Evolutionary conservation across 1,140 invertebrate species (phyloP), one percentile per base, ranked within the genome.

Genomic region (Drosophila carrolli): DNA sequence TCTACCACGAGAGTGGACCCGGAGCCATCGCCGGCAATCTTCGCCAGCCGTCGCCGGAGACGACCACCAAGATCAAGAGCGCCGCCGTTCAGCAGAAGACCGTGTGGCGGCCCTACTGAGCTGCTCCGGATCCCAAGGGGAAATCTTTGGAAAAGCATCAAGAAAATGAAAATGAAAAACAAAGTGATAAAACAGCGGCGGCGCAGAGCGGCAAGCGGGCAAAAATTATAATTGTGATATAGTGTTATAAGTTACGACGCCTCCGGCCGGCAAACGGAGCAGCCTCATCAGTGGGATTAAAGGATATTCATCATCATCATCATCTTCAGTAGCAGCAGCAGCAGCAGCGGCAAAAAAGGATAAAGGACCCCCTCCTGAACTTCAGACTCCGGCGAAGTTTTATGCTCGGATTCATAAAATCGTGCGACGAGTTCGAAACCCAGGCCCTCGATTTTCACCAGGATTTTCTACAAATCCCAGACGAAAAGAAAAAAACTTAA

Each of bases 61-160:
- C 91, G 61, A 83, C 91, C 54, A 92, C 91, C 1, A 92, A 92
- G 66, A 75, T 92, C 4, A 92, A 92, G 68, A 93, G 93, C 35
- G 82, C 94, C 5, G 93, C 94, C 78, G 93, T 93, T 27, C 91
- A 93, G 16, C 93, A 94, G 14, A 96, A 96, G 93, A 94, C 94
- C 13, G 95, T 96, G 10, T 96, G 96, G 96, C 93, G 95, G 81
- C 96, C 96, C 13, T 96, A 96, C 93, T 96, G 94, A 43, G 14
- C 11, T 1, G 11, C n/a, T 5, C 10, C 13, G 1, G 46, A 27
- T 16, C 27, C n/a, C 13, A 1, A 11, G 43, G 4, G 2, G 4
- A 11, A 16, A 6, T 5, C 29, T 0, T 32, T 32, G 1, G 29
- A 32, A 8, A 7, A 8, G 1, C 1, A 8, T 0, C 8, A 32